Percentiles rank a stretch among this genome's conserved stretches.
Evolutionary conservation across 1,140 invertebrate genomes (phyloP).

Genomic region (Parasteatoda tepidariorum): DNA sequence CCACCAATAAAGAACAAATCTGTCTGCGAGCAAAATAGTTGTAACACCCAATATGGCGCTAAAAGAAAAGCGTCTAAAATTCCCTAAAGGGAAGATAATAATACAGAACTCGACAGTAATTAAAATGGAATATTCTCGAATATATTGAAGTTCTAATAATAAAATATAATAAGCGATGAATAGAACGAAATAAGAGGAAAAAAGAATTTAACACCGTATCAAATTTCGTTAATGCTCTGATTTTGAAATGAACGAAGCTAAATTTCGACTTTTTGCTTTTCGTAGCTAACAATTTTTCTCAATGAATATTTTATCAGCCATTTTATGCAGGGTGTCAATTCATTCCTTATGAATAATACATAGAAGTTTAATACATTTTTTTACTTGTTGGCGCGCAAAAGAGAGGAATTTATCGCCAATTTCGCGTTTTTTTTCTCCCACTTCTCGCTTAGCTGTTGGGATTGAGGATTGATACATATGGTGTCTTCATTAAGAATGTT

Average conservation of each 20-base stretch:
- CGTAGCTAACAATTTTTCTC: background rate
- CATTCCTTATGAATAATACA: slow-evolving; percentile 46
- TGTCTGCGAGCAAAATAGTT: too few species aligned
- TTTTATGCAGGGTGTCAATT: slow-evolving; percentile 57
- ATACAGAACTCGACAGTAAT: too few species aligned
- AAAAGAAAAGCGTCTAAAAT: too few species aligned
- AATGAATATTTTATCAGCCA: slow-evolving; percentile 56
- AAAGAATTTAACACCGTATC: background rate
- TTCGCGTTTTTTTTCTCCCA: background rate
- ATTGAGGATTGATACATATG: too few species aligned
- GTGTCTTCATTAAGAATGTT: too few species aligned
- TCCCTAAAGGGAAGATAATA: too few species aligned
- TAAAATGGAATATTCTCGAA: background rate
- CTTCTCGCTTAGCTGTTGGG: background rate
- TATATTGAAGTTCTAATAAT: background rate
- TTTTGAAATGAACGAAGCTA: background rate
- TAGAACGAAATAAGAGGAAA: background rate
- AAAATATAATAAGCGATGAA: background rate
- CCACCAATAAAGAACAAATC: too few species aligned
- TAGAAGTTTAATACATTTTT: slow-evolving; percentile 23
- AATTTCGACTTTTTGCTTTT: slow-evolving; percentile 24
- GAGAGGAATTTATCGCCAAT: slow-evolving; percentile 4
- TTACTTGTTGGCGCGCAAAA: background rate
- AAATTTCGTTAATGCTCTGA: background rate
- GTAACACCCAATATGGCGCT: too few species aligned